Base-by-base conservation (phyloP, 2,113 vertebrate genomes). In the Oryzias curvinotus region DNA sequence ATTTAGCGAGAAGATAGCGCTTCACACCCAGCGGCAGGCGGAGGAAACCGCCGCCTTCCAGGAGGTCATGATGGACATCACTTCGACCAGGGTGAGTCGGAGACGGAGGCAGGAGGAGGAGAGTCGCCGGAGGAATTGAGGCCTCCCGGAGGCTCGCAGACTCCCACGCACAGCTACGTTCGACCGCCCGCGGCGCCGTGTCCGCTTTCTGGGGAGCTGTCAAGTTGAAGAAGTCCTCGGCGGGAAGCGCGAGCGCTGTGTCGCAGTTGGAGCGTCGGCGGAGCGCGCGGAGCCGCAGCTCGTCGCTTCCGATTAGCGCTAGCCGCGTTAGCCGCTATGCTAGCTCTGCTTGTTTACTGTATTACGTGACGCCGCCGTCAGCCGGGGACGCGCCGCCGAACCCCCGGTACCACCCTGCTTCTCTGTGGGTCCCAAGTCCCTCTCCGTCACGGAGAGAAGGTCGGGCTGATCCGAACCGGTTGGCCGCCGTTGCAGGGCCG, bases 41-140 rank as follows among this genome's bases (percentile, higher is more conserved):
- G 95, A 96, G 87, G 95, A 97, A 89, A 97, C 95, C 7, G 95
- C 95, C 71, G 95, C 95, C 82, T 97, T 97, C 80, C 94, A 96
- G 88, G 94, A 96, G 92, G 94, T 96, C 65, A 96, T 97, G 95
- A 96, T 95, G 94, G 94, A 96, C 90, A 94, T 97, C 90, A 93
- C 90, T 76, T 95, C 94, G 71, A 95, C 95, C 54, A 89, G 95
- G 93, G 95, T 96, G 73, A 94, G 95, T 78, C 18, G 47, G 74
- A 78, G 59, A 28, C 76, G 63, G 84, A 53, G 79, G 61, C 62
- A 58, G 76, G 65, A 68, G 84, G 66, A 78, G 73, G 4, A 47
- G 64, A 75, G 77, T 65, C 62, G 54, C 68, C n/a, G 80, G 76
- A 62, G 82, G 62, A 77, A 70, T 60, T 52, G 56, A 81, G 89